A percentile compares a stretch with the other conserved stretches of the same genome.
These are phyloP conservation scores for Sylvia borin DNA, from an alignment of 2,797 vertebrate species.

Conservation along the genomic window DNA sequence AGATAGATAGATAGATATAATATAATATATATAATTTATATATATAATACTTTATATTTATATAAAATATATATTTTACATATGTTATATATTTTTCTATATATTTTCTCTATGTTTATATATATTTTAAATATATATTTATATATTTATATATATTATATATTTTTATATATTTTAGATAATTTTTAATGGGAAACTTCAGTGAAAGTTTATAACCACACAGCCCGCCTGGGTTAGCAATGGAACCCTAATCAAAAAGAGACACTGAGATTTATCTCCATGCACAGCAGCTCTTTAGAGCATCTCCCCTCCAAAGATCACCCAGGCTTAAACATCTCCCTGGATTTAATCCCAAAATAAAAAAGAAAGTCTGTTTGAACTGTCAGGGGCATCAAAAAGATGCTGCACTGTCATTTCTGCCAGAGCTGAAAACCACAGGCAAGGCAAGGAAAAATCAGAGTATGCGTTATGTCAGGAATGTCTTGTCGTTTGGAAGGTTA, in stretches of 20 bases:
- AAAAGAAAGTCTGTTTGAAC: background rate
- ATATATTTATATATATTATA: no score
- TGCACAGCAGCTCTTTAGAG: background rate
- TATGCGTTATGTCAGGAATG: background rate
- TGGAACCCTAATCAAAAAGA: background rate
- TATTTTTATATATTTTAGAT: no score
- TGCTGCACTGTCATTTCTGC: background rate
- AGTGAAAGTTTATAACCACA: background rate
- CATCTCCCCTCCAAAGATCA: background rate
- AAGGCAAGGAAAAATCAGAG: background rate
- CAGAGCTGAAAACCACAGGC: background rate
- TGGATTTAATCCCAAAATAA: background rate
- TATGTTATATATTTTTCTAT: no score
- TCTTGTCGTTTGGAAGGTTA: background rate
- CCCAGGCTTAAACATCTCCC: background rate
- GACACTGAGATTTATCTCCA: background rate
- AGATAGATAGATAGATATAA: no score
- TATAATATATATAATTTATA: no score
- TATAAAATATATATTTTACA: no score
- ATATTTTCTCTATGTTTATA: no score
- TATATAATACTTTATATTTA: no score
- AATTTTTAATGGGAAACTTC: background rate
- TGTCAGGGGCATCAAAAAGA: background rate
- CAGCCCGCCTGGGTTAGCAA: background rate
- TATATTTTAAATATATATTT: no score